A percentile compares a stretch with the other conserved stretches of the same genome.
Conservation (phyloP, 2,888 invertebrate genomes). For the Thymelicus lineola region DNA sequence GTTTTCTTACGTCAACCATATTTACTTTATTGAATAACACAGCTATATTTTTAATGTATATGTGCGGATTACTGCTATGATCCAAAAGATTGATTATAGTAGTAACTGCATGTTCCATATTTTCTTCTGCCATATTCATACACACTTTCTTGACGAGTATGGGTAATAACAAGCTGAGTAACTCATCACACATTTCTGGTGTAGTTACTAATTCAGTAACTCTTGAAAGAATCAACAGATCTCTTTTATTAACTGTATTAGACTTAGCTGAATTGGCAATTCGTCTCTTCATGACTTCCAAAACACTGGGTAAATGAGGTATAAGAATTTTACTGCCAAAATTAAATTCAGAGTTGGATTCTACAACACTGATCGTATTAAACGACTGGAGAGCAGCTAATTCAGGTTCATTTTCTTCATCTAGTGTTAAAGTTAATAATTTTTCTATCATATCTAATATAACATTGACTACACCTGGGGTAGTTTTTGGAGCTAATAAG, state of each 20-base stretch:
- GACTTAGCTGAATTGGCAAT: slow-evolving; percentile 85
- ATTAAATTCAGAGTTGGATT: slow-evolving; percentile 77
- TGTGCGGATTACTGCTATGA: slow-evolving; percentile 87
- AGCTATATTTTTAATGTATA: slow-evolving; percentile 88
- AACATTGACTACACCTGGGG: slow-evolving; percentile 87
- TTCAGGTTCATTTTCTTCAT: slow-evolving; percentile 81
- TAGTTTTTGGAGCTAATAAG: slow-evolving; percentile 88
- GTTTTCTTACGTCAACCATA: slow-evolving; percentile 87
- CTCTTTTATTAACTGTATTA: slow-evolving; percentile 87
- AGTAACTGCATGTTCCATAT: slow-evolving; percentile 88
- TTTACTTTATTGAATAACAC: slow-evolving; percentile 89
- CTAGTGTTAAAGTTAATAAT: slow-evolving; percentile 87
- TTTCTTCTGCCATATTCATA: slow-evolving; percentile 87
- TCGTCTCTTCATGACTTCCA: slow-evolving; percentile 88
- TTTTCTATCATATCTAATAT: slow-evolving; percentile 91
- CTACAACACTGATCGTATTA: slow-evolving; percentile 56
- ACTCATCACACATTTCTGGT: slow-evolving; percentile 87
- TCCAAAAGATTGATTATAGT: slow-evolving; percentile 91
- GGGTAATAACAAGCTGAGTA: slow-evolving; percentile 89
- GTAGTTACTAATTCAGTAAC: slow-evolving; percentile 91
- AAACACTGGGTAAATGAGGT: slow-evolving; percentile 89
- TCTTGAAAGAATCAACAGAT: slow-evolving; percentile 90
- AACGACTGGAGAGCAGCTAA: slow-evolving; percentile 70
- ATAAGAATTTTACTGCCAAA: slow-evolving; percentile 90
- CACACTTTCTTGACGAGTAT: slow-evolving; percentile 88